phyloP scores from a whole-genome alignment of 1,140 invertebrate genomes.

The Sitophilus oryzae region DNA sequence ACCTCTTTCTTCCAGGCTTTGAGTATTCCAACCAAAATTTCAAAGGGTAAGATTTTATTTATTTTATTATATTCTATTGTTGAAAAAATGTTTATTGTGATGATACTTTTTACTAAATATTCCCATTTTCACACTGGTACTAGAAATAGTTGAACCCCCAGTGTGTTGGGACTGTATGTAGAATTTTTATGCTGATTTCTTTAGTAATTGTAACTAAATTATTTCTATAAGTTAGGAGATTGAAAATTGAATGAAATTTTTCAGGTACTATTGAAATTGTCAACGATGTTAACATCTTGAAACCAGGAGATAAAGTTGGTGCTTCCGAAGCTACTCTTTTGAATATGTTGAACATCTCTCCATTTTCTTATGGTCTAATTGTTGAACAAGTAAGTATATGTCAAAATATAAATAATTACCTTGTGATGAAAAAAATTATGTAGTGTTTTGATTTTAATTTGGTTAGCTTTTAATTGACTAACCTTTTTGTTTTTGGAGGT shows the following conservation, averaged over 20 bases:
- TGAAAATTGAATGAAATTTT: slow-evolving; percentile 1
- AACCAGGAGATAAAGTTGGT: slow-evolving; percentile 95
- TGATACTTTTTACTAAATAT: slow-evolving; percentile 37
- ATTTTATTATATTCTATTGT: background rate
- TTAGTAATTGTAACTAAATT: no score
- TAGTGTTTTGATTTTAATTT: no score
- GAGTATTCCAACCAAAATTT: slow-evolving; percentile 99
- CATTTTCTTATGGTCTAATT: slow-evolving; percentile 96
- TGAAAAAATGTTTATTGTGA: slow-evolving; percentile 19
- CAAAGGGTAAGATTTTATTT: slow-evolving; percentile 62
- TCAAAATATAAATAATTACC: background rate
- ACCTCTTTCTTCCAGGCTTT: slow-evolving; percentile 99
- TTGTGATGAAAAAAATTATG: no score
- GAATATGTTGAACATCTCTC: slow-evolving; percentile 99
- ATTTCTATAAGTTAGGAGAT: background rate
- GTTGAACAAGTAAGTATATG: slow-evolving; percentile 61
- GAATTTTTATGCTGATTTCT: no score
- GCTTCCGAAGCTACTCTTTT: slow-evolving; percentile 96
- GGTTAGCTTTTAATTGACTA: no score
- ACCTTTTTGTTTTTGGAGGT: no score
- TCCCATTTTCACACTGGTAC: slow-evolving; percentile 32
- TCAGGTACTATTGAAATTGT: slow-evolving; percentile 96
- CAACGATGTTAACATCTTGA: slow-evolving; percentile 94
- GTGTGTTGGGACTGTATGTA: slow-evolving; percentile 22
- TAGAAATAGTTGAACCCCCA: slow-evolving; percentile 51